phyloP scores from a whole-genome alignment of 2,888 invertebrate species.

The Mycalesis mineus region DNA sequence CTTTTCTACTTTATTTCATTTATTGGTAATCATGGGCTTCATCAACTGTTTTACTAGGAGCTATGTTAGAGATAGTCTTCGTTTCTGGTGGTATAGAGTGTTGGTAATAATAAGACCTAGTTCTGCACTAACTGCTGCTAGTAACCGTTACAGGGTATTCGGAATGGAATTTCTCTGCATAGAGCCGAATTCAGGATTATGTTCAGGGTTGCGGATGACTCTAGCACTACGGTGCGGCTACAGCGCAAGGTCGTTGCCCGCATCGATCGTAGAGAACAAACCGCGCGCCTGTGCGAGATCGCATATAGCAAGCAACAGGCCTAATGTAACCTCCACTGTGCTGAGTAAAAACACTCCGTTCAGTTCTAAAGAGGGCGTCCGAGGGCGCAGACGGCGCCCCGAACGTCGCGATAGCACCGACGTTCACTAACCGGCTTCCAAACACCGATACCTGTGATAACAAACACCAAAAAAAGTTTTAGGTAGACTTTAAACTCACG shows the following conservation, averaged over 20 bases:
- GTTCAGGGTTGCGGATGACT: slow-evolving; percentile 28
- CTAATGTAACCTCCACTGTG: slow-evolving; percentile 46
- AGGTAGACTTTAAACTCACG: slow-evolving; percentile 28
- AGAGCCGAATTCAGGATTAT: slow-evolving; percentile 8
- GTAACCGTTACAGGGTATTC: neutral
- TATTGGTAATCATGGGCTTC: too few species aligned
- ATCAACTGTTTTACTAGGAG: neutral
- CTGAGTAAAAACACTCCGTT: slow-evolving; percentile 50
- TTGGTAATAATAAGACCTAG: too few species aligned
- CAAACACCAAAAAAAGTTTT: slow-evolving; percentile 45
- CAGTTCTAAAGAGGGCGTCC: slow-evolving; percentile 62
- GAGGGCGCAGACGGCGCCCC: slow-evolving; percentile 58
- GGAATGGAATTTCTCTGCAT: neutral
- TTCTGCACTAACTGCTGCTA: neutral
- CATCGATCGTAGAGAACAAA: slow-evolving; percentile 54
- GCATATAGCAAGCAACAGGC: slow-evolving; percentile 47
- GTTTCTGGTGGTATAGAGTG: neutral
- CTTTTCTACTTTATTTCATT: too few species aligned
- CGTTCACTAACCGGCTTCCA: slow-evolving; percentile 31
- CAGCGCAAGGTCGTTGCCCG: slow-evolving; percentile 62
- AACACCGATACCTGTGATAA: slow-evolving; percentile 48
- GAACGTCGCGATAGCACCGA: slow-evolving; percentile 43
- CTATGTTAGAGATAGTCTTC: neutral
- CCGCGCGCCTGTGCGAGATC: slow-evolving; percentile 45
- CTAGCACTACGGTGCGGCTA: slow-evolving; percentile 31